These are phyloP conservation scores for Tupaia tana DNA, from an alignment of 2,113 vertebrate species.

Conservation along the genomic window DNA sequence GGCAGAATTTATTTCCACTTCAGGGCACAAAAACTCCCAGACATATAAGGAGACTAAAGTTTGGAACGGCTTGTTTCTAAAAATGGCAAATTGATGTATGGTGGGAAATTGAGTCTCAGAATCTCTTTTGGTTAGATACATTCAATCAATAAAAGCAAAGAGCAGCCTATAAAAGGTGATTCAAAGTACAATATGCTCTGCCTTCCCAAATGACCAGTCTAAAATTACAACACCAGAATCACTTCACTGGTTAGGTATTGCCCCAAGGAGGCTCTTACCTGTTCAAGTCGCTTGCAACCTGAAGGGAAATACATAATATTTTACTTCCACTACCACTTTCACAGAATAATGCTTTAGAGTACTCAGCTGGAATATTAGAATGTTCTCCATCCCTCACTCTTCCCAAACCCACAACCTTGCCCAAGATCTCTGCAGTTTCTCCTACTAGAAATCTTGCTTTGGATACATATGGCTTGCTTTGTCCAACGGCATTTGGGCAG, in stretches of 20 bases:
- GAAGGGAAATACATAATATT: not conserved
- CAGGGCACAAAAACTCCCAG: not conserved
- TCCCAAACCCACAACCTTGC: not conserved
- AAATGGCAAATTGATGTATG: not conserved
- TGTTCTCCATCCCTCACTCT: not conserved
- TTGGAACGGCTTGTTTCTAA: not conserved
- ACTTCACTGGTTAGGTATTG: not conserved
- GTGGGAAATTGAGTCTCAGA: not conserved
- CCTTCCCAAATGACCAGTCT: not conserved
- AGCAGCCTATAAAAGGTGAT: not conserved
- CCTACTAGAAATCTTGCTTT: not conserved
- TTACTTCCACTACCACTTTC: not conserved
- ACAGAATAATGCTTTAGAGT: not conserved
- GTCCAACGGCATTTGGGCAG: not conserved
- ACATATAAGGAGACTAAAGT: not conserved
- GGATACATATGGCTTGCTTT: not conserved
- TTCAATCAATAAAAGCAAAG: not conserved
- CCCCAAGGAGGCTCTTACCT: not conserved
- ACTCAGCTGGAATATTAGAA: not conserved
- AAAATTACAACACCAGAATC: not conserved
- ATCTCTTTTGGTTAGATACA: not conserved
- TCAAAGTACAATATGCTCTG: not conserved
- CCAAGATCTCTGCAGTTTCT: not conserved
- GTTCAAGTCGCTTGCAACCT: not conserved
- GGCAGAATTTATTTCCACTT: not conserved